Conservation (phyloP, 2,888 invertebrate species). For the Ashinkailepas kermadecensis region DNA sequence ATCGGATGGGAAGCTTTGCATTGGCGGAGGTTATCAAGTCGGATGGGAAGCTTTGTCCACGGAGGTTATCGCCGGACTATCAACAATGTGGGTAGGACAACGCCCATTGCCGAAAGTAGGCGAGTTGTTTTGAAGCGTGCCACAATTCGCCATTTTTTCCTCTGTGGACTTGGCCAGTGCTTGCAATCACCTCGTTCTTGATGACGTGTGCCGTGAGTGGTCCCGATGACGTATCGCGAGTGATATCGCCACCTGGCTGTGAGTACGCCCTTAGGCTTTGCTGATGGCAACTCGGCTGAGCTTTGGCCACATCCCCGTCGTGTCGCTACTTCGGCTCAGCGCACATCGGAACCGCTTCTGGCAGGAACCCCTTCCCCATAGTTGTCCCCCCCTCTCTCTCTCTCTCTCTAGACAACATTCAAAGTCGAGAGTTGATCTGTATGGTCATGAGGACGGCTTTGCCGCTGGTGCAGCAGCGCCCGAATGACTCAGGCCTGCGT, state of each 20-base stretch:
- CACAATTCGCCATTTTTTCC: background rate
- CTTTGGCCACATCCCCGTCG: background rate
- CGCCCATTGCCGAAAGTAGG: background rate
- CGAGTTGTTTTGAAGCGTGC: background rate
- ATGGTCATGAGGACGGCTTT: too few relatives aligned
- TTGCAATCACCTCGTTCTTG: background rate
- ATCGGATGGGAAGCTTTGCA: background rate
- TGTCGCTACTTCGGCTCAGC: background rate
- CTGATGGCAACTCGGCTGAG: background rate
- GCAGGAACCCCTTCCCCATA: too few relatives aligned
- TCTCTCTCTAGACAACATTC: too few relatives aligned
- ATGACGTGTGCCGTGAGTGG: background rate
- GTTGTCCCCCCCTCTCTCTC: too few relatives aligned
- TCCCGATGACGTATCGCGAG: too few relatives aligned
- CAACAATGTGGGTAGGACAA: background rate
- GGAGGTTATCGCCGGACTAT: background rate
- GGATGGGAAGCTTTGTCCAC: background rate
- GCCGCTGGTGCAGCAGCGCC: too few relatives aligned
- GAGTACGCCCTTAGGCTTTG: background rate
- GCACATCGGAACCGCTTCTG: too few relatives aligned
- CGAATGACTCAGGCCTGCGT: too few relatives aligned
- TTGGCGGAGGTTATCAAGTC: too few relatives aligned
- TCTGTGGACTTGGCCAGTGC: background rate
- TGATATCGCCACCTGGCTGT: background rate
- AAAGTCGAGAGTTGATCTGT: too few relatives aligned